Base-by-base conservation (phyloP, 2,888 invertebrate genomes). In the Dromius quadrimaculatus region DNA sequence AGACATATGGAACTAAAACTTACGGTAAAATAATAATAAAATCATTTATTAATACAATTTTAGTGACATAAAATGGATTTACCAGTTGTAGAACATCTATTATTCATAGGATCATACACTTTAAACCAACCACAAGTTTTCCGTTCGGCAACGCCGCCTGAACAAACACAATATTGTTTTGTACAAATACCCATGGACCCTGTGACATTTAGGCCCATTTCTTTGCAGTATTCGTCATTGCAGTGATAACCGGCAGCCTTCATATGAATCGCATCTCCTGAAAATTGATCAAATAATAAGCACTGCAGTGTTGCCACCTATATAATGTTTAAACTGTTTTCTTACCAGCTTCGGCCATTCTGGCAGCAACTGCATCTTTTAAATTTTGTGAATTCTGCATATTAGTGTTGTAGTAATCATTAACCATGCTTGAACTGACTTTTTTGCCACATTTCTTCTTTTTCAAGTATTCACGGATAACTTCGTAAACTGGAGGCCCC, bases 51-150 rank as follows among this genome's bases (percentile, higher is more conserved):
- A n/a, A n/a, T n/a, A n/a, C n/a, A n/a, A n/a, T n/a, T 36, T 47
- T 47, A 47, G 11, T 47, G 47, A 47, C 47, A 47, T 11, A 47
- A 47, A 17, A 20, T 47, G 8, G 47, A 20, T 22, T 19, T 47
- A 1, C 17, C 5, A 22, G 17, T 47, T 22, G 22, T 22, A 3
- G 17, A 19, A 47, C 47, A 47, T 20, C 22, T 19, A 11, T 22
- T 22, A 22, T 2, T 47, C 47, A 47, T 20, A 9, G 47, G 47
- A 11, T 47, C 47, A 11, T n/a, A 47, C 9, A 47, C 22, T 22
- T 22, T 20, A 20, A 20, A 47, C 1, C 20, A 20, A 5, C 47
- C 47, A n/a, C 47, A 47, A 9, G 20, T 47, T 1, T 47, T 9
- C n/a, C 20, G 6, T 9, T 9, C 11, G 22, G 47, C 22, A 2